Percentiles rank a stretch among this genome's conserved stretches.
Conservation (phyloP, 2,113 vertebrate species). For the Hippolais icterina region DNA sequence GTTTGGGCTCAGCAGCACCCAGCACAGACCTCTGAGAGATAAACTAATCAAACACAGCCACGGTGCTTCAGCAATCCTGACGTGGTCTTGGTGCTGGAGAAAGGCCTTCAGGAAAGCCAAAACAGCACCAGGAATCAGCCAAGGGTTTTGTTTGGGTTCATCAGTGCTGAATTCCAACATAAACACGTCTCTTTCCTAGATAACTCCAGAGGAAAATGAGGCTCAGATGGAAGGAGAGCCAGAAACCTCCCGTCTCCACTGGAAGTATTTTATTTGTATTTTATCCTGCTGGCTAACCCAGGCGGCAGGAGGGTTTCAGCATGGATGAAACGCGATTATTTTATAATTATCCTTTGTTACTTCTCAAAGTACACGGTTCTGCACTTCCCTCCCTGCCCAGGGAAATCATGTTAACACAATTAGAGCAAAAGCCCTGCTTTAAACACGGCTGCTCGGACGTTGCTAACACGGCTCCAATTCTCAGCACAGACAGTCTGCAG, state of each 20-base stretch:
- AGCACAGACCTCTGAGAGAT: not conserved
- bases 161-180: not conserved
- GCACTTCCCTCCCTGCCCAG: constrained; percentile 41
- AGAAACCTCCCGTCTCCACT: not conserved
- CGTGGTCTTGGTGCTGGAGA: not conserved
- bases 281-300: not conserved
- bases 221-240: not conserved
- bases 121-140: not conserved
- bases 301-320: not conserved
- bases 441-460: not conserved
- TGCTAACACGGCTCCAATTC: not conserved
- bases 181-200: not conserved
- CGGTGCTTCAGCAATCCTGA: not conserved
- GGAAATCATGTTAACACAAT: constrained; percentile 47
- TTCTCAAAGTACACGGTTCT: constrained; percentile 20
- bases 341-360: constrained; percentile 20
- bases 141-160: not conserved
- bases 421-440: constrained; percentile 19
- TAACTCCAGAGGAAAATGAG: not conserved
- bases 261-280: not conserved
- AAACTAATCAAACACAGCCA: not conserved
- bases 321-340: not conserved
- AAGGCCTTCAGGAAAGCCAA: not conserved
- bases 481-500: not conserved
- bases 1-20: not conserved